Conservation (phyloP, 92 coral and sea anemone species). For the Parazoanthus atlanticus region DNA sequence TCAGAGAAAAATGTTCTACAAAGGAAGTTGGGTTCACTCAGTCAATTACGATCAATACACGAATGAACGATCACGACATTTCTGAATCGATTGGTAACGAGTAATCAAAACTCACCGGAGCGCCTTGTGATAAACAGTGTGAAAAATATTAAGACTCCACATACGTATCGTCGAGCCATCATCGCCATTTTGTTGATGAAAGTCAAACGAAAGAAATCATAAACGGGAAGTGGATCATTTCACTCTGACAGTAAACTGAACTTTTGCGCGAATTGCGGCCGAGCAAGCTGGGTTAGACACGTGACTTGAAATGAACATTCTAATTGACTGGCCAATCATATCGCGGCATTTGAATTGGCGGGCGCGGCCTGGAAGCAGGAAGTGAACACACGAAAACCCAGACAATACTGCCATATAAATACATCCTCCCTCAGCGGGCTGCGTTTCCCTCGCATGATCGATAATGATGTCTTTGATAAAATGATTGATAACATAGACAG, state of each 20-base stretch:
- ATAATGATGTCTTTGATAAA: background rate
- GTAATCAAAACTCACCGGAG: constrained; percentile 22
- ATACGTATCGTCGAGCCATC: background rate
- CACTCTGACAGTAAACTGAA: constrained; percentile 13
- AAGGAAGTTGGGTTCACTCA: constrained; percentile 17
- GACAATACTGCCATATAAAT: background rate
- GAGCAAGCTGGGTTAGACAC: constrained; percentile 33
- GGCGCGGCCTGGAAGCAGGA: constrained; percentile 37
- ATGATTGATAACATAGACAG: background rate
- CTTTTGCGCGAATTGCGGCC: background rate
- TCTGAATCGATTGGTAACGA: constrained; percentile 5
- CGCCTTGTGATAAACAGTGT: constrained; percentile 6
- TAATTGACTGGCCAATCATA: constrained; percentile 32
- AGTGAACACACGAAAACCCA: background rate
- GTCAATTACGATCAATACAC: background rate
- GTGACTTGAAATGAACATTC: constrained; percentile 46
- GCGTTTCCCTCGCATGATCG: background rate
- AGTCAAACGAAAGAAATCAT: constrained; percentile 23
- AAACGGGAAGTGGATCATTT: constrained; percentile 37
- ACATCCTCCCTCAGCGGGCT: too few species aligned
- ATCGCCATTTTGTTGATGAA: constrained; percentile 35
- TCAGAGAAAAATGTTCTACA: background rate
- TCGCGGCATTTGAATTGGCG: background rate
- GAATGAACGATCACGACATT: background rate
- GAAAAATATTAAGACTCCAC: constrained; percentile 2